Evolutionary conservation across 2,797 vertebrate species (phyloP), one percentile per base, ranked within the genome.

Genomic region (Lophius americanus): DNA sequence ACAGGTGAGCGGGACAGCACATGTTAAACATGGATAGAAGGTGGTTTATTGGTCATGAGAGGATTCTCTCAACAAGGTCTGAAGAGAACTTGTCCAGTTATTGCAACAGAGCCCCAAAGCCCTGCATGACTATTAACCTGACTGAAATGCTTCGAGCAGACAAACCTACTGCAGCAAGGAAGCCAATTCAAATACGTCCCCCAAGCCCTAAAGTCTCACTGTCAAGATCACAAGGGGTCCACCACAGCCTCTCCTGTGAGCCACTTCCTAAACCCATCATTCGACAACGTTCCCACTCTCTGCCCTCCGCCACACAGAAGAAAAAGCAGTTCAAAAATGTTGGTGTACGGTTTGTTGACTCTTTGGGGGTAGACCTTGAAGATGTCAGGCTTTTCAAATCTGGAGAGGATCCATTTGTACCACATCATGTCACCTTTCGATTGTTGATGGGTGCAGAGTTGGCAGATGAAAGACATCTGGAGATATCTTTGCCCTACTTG

Each of bases 331-430:
- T 91, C 1, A 89, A 85, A 42, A 94, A 93, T 75, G 90, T 90
- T 46, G 92, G 94, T 0, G 98, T 99, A 5, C 93, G 96, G 42
- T 99, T 99, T 88, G 95, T 96, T 6, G 98, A 99, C 75, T 96
- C 97, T 0, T 85, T 98, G 75, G 98, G 98, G 10, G 85, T 98
- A 58, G 95, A 98, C 65, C 89, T 99, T 72, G 94, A 97, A 1
- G 92, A 97, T 59, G 92, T 99, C 32, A 97, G 93, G 82, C 85
- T 96, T 65, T 99, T 98, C 85, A 93, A 92, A 87, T 88, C 89
- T 0, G 94, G 93, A 9, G 98, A 99, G 36, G 94, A 98, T 68
- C 98, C 98, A 0, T 91, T 91, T 0, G 92, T 99, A 60, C 97
- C 98, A 2, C 89, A 97, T 55, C 97, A 99, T 9, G 98, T 99